These are phyloP conservation scores for Gandaritis pyraliata DNA, from an alignment of 2,888 invertebrate species.

Conservation along the genomic window DNA sequence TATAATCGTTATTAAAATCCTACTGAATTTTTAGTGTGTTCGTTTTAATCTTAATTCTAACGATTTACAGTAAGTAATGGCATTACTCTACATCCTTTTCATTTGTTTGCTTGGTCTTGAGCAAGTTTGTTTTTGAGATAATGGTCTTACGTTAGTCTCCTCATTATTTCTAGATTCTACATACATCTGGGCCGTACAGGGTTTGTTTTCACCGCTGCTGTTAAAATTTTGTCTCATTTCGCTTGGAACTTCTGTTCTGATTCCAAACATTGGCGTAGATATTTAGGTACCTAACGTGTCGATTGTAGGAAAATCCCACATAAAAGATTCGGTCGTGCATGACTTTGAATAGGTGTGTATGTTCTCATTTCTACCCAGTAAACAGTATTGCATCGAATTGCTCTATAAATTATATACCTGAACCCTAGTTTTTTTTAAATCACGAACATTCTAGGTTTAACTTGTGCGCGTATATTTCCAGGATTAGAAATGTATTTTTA, in stretches of 20 bases:
- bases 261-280: conserved; percentile 40
- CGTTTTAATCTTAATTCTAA: conserved; percentile 15
- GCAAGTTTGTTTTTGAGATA: conserved; percentile 18
- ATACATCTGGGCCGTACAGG: not conserved
- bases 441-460: no score
- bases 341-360: conserved; percentile 46
- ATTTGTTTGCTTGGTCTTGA: conserved; percentile 7
- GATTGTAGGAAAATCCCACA: conserved; percentile 53
- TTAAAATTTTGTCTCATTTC: conserved; percentile 12
- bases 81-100: conserved; percentile 10
- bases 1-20: conserved; percentile 3
- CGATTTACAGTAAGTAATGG: not conserved
- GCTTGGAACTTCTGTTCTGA: not conserved
- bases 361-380: conserved; percentile 25
- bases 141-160: conserved; percentile 8
- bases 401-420: conserved; percentile 47
- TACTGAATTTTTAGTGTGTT: conserved; percentile 18
- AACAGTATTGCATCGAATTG: conserved; percentile 48
- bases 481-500: no score
- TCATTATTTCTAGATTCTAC: conserved; percentile 15
- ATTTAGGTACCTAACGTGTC: conserved; percentile 51
- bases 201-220: conserved; percentile 5
- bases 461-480: no score
- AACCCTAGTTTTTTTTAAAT: conserved; percentile 37
- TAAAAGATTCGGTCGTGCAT: conserved; percentile 61